Evolutionary conservation across 2,888 invertebrate species (phyloP).

Genomic region (Eudasyphora cyanicolor): DNA sequence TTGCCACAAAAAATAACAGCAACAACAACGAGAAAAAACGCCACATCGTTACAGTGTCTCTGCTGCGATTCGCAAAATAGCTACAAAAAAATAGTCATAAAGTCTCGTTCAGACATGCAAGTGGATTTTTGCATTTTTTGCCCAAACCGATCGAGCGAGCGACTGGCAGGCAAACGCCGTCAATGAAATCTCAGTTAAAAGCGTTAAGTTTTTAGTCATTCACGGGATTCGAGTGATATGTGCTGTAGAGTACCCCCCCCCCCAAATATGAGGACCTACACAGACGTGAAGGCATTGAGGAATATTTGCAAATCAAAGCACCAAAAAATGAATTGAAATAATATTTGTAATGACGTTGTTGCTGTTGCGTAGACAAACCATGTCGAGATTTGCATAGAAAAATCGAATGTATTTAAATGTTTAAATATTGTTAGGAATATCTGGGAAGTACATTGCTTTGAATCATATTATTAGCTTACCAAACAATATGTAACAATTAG

Average conservation of each 20-base stretch:
- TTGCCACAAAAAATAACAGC: constrained; percentile 47
- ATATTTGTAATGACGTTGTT: constrained; percentile 49
- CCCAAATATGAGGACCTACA: constrained; percentile 54
- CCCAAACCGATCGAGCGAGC: not conserved
- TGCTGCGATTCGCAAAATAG: constrained; percentile 42
- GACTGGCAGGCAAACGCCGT: constrained; percentile 22
- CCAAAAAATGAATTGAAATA: not conserved
- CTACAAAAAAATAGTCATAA: constrained; percentile 55
- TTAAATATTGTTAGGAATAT: constrained; percentile 1
- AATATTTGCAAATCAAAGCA: not conserved
- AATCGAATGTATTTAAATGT: not conserved
- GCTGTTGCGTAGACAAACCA: constrained; percentile 65
- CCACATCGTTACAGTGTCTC: constrained; percentile 49
- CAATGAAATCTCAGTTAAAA: constrained; percentile 54
- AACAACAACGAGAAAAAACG: constrained; percentile 9
- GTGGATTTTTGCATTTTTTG: constrained; percentile 55
- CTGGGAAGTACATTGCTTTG: not conserved
- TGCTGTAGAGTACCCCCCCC: too few species aligned
- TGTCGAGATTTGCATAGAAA: constrained; percentile 42
- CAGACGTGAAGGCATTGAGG: not conserved
- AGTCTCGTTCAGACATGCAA: constrained; percentile 65
- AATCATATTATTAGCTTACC: not conserved
- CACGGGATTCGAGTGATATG: constrained; percentile 11
- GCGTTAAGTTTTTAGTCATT: constrained; percentile 58
- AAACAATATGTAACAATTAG: not conserved